Conservation (phyloP, 1,140 invertebrate species). For the Andricus grossulariae region DNA sequence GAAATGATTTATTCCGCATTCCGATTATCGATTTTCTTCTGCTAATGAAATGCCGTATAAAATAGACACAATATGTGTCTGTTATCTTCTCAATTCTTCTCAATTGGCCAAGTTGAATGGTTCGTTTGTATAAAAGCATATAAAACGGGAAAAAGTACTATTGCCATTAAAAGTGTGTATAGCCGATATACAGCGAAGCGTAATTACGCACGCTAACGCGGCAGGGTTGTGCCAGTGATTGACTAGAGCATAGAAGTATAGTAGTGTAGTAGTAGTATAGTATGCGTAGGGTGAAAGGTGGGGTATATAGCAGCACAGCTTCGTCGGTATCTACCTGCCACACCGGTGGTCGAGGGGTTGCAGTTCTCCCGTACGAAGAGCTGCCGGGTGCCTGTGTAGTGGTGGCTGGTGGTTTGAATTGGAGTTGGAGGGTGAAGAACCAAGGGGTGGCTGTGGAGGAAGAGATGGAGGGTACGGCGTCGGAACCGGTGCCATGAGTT, state of each 20-base stretch:
- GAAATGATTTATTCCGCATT: too few species aligned
- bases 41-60: too few species aligned
- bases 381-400: slow-evolving; percentile 23
- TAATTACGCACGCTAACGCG: slow-evolving; percentile 59
- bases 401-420: slow-evolving; percentile 14
- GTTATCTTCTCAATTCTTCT: too few species aligned
- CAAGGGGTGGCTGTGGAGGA: slow-evolving; percentile 45
- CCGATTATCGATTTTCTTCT: too few species aligned
- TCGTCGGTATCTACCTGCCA: slow-evolving; percentile 58
- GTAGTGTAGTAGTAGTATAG: slow-evolving; percentile 29
- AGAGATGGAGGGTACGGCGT: slow-evolving; percentile 47
- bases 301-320: slow-evolving; percentile 43
- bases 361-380: slow-evolving; percentile 40
- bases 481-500: slow-evolving; percentile 56
- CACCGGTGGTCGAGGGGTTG: slow-evolving; percentile 48
- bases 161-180: slow-evolving; percentile 22
- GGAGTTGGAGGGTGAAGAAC: slow-evolving; percentile 39
- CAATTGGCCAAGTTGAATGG: neutral
- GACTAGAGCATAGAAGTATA: slow-evolving; percentile 29
- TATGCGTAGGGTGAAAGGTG: slow-evolving; percentile 21
- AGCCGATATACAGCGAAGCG: slow-evolving; percentile 43
- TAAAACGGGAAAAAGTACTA: neutral
- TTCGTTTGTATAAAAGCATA: neutral
- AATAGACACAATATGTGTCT: too few species aligned
- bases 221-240: slow-evolving; percentile 28